Evolutionary conservation across 2,888 invertebrate species (phyloP).

Genomic region (Morpho helenor): DNA sequence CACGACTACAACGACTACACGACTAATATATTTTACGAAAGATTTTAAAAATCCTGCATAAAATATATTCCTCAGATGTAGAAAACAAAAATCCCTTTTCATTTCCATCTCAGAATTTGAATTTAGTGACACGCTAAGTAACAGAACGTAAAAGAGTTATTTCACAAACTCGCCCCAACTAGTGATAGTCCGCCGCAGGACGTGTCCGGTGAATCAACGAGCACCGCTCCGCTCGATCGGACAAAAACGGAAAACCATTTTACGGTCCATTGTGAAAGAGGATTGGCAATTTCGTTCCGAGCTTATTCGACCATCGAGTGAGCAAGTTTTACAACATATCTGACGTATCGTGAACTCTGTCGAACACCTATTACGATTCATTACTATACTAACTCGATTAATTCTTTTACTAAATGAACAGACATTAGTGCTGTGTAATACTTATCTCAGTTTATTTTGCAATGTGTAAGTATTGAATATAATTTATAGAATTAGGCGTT

Average conservation of each 20-base stretch:
- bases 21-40: no score
- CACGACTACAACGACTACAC: no score
- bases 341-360: slow-evolving; percentile 56
- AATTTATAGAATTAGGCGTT: no score
- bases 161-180: slow-evolving; percentile 51
- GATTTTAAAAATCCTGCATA: no score
- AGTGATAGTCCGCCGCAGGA: slow-evolving; percentile 49
- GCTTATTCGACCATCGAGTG: slow-evolving; percentile 72
- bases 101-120: background rate
- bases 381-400: slow-evolving; percentile 3
- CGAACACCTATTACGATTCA: slow-evolving; percentile 10
- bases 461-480: no score
- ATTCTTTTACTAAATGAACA: background rate
- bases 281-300: slow-evolving; percentile 77
- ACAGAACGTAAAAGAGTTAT: slow-evolving; percentile 56
- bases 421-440: background rate
- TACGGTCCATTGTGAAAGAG: slow-evolving; percentile 79
- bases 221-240: slow-evolving; percentile 69
- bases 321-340: slow-evolving; percentile 71
- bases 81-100: background rate
- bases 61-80: background rate
- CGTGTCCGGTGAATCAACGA: slow-evolving; percentile 77
- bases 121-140: slow-evolving; percentile 8
- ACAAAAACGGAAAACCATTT: slow-evolving; percentile 79
- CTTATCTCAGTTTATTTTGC: no score